Percentiles rank a stretch among this genome's conserved stretches.
Conservation (phyloP, 2,797 vertebrate genomes). For the Somateria mollissima region DNA sequence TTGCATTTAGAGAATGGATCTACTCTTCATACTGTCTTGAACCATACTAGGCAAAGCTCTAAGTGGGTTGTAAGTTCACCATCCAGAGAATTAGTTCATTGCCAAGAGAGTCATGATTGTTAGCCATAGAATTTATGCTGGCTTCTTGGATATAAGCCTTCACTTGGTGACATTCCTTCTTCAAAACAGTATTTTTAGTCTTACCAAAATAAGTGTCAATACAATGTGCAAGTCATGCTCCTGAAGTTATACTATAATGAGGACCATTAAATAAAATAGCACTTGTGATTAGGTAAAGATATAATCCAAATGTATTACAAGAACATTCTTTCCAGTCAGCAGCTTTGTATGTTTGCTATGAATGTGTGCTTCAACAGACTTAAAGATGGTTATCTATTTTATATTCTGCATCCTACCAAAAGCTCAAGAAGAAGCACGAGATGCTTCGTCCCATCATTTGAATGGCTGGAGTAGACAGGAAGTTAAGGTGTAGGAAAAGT, state of each 20-base stretch:
- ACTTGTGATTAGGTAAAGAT: background rate
- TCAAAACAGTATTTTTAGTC: background rate
- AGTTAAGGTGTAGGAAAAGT: background rate
- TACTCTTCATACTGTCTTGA: background rate
- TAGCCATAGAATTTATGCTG: accelerated
- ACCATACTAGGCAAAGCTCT: background rate
- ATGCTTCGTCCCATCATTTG: background rate
- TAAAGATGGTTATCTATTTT: background rate
- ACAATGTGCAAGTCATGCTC: background rate
- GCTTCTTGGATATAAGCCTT: background rate
- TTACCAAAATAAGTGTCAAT: background rate
- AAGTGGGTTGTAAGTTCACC: background rate
- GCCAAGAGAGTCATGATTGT: background rate
- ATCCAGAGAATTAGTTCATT: background rate
- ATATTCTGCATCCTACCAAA: background rate
- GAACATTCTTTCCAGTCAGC: background rate
- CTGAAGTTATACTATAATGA: background rate
- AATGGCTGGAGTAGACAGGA: background rate
- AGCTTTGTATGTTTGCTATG: background rate
- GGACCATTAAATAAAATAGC: background rate
- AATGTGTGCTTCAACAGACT: background rate
- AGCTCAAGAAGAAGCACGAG: background rate
- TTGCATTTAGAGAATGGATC: background rate
- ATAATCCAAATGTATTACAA: background rate
- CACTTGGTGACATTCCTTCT: background rate